phyloP scores from a whole-genome alignment of 2,113 vertebrate genomes.

The Halcyon malimbica region DNA sequence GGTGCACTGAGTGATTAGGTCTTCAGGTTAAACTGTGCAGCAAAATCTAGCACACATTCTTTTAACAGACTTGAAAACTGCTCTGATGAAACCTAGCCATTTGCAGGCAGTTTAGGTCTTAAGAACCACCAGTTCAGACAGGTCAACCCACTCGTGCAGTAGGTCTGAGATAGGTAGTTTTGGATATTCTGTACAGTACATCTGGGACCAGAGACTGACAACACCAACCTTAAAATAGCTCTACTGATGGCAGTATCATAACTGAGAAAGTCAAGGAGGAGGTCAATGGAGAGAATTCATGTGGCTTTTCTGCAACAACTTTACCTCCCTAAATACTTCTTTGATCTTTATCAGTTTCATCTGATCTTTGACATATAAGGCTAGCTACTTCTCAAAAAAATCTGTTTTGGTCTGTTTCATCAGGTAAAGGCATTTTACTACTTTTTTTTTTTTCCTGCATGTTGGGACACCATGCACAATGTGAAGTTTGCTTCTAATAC shows the following conservation, averaged over 20 bases:
- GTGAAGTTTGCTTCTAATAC: not conserved
- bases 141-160: not conserved
- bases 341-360: not conserved
- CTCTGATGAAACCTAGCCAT: not conserved
- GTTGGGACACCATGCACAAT: not conserved
- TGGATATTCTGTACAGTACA: not conserved
- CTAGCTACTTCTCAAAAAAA: not conserved
- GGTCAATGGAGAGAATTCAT: not conserved
- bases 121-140: not conserved
- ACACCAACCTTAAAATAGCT: not conserved
- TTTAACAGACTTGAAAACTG: not conserved
- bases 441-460: not conserved
- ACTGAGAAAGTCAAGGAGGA: not conserved
- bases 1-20: not conserved
- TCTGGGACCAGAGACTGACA: not conserved
- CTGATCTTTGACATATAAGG: not conserved
- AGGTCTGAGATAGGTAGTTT: not conserved
- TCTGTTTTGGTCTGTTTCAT: not conserved
- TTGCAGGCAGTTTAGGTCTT: not conserved
- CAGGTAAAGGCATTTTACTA: not conserved
- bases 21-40: not conserved
- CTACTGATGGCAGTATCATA: not conserved
- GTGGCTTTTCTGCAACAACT: not conserved
- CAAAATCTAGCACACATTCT: not conserved
- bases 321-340: not conserved